phyloP scores from a whole-genome alignment of 2,113 vertebrate genomes.

The Lanius ludovicianus region DNA sequence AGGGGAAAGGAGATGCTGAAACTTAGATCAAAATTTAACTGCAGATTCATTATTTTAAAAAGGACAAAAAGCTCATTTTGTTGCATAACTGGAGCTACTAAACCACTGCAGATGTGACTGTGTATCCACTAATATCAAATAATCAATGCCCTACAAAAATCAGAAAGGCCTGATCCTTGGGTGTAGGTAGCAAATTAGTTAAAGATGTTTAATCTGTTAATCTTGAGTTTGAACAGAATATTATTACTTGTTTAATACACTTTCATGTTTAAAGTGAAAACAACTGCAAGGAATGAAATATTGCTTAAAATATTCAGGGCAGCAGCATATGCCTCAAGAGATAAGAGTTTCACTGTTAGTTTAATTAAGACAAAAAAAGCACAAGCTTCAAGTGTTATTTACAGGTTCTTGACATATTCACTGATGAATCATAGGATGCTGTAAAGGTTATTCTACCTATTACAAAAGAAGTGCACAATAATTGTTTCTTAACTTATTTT shows the following conservation, averaged over 20 bases:
- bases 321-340: conserved; percentile 7
- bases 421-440: conserved; percentile 32
- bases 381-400: conserved; percentile 14
- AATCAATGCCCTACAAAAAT: neutral
- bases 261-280: conserved; percentile 13
- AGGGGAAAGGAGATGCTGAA: neutral
- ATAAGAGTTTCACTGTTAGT: conserved; percentile 30
- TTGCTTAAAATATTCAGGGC: conserved; percentile 39
- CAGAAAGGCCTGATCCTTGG: neutral
- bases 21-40: neutral
- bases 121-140: neutral
- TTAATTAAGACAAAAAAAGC: conserved; percentile 22
- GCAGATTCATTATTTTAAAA: neutral
- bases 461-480: neutral
- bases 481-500: neutral
- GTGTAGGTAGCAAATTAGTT: neutral
- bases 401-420: conserved; percentile 25
- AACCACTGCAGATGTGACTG: neutral
- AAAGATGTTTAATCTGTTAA: neutral
- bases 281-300: neutral
- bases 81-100: neutral
- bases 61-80: neutral
- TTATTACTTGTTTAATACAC: neutral
- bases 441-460: conserved; percentile 35
- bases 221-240: neutral